phyloP scores from a whole-genome alignment of 2,888 invertebrate species.

The Acanthosepion pharaonis region DNA sequence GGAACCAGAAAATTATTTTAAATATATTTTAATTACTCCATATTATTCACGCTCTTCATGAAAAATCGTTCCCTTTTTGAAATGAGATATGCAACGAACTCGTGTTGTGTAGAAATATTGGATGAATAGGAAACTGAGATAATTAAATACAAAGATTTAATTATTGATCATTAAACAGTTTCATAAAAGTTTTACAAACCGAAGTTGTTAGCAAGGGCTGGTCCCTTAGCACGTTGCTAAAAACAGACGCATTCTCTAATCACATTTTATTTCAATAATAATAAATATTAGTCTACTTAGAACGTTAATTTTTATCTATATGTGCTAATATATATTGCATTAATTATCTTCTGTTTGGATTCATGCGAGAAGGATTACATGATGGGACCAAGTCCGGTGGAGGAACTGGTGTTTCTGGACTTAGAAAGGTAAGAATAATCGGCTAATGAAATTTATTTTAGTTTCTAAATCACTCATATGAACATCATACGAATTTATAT shows the following conservation, averaged over 20 bases:
- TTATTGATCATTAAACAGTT: background rate
- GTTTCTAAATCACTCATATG: background rate
- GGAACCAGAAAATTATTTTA: background rate
- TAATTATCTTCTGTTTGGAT: background rate
- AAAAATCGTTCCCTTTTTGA: background rate
- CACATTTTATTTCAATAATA: background rate
- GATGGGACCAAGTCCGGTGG: slow-evolving; percentile 67
- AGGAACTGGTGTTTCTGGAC: slow-evolving; percentile 63
- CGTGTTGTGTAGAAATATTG: background rate
- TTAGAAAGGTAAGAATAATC: background rate
- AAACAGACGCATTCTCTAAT: background rate
- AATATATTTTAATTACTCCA: background rate
- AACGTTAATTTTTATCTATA: background rate
- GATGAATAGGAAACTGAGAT: background rate
- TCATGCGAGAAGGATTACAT: slow-evolving; percentile 49
- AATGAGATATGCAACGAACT: background rate
- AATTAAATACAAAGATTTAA: background rate
- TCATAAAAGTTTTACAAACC: background rate
- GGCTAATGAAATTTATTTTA: background rate
- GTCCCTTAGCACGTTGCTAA: background rate
- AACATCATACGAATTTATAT: too few relatives aligned
- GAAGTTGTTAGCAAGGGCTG: slow-evolving; percentile 4
- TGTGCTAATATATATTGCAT: background rate
- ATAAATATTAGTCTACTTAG: background rate
- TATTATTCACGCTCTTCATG: background rate